These are phyloP conservation scores for Taxidea taxus DNA, from an alignment of 2,113 vertebrate genomes.

Conservation along the genomic window DNA sequence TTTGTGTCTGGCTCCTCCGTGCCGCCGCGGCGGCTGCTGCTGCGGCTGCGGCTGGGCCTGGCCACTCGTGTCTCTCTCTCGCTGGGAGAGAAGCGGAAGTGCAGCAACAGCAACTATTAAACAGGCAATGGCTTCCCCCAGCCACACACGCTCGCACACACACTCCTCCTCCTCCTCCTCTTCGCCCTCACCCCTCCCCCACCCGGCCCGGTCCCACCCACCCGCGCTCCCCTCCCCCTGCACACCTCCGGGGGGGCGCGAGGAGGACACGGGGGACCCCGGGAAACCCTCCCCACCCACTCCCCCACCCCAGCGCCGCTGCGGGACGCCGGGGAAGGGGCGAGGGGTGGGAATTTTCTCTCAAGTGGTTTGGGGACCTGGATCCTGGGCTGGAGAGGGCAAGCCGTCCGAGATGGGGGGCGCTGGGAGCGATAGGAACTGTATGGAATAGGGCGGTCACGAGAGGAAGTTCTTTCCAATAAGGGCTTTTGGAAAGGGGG, in stretches of 20 bases:
- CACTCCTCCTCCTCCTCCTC: conserved; percentile 29
- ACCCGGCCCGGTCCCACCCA: conserved; percentile 31
- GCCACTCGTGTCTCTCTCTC: conserved; percentile 88
- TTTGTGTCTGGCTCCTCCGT: conserved; percentile 87
- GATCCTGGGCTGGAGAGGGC: neutral
- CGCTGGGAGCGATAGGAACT: neutral
- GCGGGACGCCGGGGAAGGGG: conserved; percentile 18
- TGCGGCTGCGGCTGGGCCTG: conserved; percentile 86
- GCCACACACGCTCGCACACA: conserved; percentile 71
- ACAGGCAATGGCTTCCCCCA: conserved; percentile 84
- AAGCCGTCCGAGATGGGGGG: neutral
- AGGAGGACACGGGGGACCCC: neutral
- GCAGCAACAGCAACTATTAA: conserved; percentile 86
- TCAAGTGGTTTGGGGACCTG: neutral
- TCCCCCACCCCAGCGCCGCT: neutral
- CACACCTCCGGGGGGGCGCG: neutral
- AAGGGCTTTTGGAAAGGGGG: neutral
- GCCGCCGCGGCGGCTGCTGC: conserved; percentile 79
- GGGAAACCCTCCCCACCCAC: neutral
- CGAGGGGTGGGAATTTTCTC: neutral
- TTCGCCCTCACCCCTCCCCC: conserved; percentile 31
- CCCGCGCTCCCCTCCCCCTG: conserved; percentile 25
- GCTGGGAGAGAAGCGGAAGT: conserved; percentile 92
- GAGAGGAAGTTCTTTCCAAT: neutral
- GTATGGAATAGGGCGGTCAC: neutral